Base-by-base conservation (phyloP, 2,797 vertebrate genomes). In the Chiroxiphia lanceolata region DNA sequence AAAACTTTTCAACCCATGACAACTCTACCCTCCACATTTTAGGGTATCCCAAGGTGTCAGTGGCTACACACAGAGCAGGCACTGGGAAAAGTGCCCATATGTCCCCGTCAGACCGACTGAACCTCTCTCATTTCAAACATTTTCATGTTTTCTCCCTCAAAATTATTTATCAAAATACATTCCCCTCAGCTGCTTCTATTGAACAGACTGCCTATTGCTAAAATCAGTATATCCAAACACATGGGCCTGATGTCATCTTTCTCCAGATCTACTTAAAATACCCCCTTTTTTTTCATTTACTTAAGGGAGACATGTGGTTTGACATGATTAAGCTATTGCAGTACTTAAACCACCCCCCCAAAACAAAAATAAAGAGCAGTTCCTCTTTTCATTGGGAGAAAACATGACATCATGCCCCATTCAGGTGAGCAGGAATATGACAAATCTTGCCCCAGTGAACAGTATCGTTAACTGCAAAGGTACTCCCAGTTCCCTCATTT, bases 321-420 rank as follows among this genome's bases (percentile, higher is more conserved):
- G 69, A 65, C 38, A 25, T 19, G 67, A 79, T 83, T n/a, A 64
- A 92, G 81, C 67, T 92, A 88, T 25, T 74, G 80, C 93, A 84
- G 79, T 6, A 57, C 29, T 91, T 80, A 76, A 94, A 70, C 83
- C 68, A 83, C 48, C 81, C 31, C 54, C 56, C 23, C 78, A 56
- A 83, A 94, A 67, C 77, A 92, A 81, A 92, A 95, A 95, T 91
- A 89, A 82, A 67, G 53, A 90, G 51, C 45, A 80, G 57, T 51
- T 84, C 79, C n/a, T 31, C 67, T 90, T 89, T 81, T 93, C 85
- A 89, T 10, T 72, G 88, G 90, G 33, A 94, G 75, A 57, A 94
- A 93, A 83, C 48, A 94, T 90, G 85, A 95, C 94, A 94, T 95
- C 88, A 93, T 83, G 76, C 42, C 63, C 54, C 83, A 59, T 80